Percentiles rank a stretch among this genome's conserved stretches.
Conservation (phyloP, 2,888 invertebrate species). For the Trachelus tabidus region DNA sequence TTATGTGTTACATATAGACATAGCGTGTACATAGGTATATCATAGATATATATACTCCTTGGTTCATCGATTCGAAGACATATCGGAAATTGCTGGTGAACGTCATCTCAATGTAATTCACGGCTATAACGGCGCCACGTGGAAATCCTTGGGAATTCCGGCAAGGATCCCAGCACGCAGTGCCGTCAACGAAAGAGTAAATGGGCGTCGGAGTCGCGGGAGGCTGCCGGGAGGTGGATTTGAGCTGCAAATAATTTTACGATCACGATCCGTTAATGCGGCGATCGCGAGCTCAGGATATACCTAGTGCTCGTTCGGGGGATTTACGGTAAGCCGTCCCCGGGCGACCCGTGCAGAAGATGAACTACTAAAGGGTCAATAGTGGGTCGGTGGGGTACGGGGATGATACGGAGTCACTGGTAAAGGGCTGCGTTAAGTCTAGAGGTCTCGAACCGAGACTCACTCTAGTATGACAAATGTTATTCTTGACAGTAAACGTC, state of each 20-base stretch:
- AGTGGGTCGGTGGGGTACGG: background rate
- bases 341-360: background rate
- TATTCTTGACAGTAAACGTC: slow-evolving; percentile 63
- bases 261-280: slow-evolving; percentile 49
- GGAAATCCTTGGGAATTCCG: background rate
- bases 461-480: slow-evolving; percentile 59
- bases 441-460: slow-evolving; percentile 2
- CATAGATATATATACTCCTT: background rate
- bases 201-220: background rate
- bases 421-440: background rate
- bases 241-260: slow-evolving; percentile 12
- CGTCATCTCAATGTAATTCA: background rate
- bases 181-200: background rate
- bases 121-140: background rate
- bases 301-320: slow-evolving; percentile 32
- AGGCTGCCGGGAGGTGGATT: background rate
- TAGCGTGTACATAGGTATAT: background rate
- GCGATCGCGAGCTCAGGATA: slow-evolving; percentile 23
- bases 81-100: background rate
- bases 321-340: slow-evolving; percentile 44
- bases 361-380: background rate
- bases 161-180: background rate
- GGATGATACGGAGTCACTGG: background rate
- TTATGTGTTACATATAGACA: background rate
- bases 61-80: background rate